Percentiles rank a stretch among this genome's conserved stretches.
Conservation (phyloP, 2,113 vertebrate genomes). For the Hydrolagus affinis region DNA sequence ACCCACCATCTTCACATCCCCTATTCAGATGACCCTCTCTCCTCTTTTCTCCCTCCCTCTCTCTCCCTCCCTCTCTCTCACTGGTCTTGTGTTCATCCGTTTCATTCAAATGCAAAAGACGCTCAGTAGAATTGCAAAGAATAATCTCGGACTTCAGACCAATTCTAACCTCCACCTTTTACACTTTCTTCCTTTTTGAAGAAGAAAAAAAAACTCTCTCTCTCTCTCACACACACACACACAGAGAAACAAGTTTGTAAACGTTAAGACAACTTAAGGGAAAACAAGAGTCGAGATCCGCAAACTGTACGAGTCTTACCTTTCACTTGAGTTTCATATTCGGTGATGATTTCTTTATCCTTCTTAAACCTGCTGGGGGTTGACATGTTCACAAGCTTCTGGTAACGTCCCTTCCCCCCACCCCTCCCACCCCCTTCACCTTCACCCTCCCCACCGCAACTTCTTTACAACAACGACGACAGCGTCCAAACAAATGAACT, state of each 20-base stretch:
- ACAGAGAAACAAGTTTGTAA: no score
- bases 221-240: no score
- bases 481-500: background rate
- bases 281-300: background rate
- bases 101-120: no score
- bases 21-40: background rate
- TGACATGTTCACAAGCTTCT: slow-evolving; percentile 67
- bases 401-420: background rate
- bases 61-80: no score
- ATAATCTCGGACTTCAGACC: no score
- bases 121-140: no score
- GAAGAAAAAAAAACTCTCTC: no score
- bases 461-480: background rate
- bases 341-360: slow-evolving; percentile 94
- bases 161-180: no score
- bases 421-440: slow-evolving; percentile 29
- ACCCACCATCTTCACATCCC: background rate
- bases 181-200: no score
- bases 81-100: no score
- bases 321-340: slow-evolving; percentile 96
- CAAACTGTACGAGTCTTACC: slow-evolving; percentile 58
- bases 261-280: no score
- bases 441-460: background rate
- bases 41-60: background rate
- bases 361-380: slow-evolving; percentile 85